phyloP scores from a whole-genome alignment of 2,113 vertebrate genomes.

The Tretioscincus oriximinensis region DNA sequence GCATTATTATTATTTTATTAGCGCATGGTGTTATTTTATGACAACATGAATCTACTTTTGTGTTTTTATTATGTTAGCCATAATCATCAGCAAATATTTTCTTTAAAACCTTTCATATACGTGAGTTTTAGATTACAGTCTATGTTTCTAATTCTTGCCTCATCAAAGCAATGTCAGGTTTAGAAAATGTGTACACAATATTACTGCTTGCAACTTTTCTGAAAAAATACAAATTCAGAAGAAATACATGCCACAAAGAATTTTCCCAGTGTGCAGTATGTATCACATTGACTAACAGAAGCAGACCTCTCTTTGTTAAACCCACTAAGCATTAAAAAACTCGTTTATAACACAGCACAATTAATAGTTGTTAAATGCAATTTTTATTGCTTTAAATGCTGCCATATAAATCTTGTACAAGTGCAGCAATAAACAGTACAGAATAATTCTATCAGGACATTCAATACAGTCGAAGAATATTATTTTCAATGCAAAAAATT shows the following conservation, averaged over 20 bases:
- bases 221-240: background rate
- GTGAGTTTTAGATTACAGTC: too few relatives aligned
- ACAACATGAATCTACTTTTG: too few relatives aligned
- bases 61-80: too few relatives aligned
- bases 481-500: background rate
- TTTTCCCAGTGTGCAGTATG: background rate
- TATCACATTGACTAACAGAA: background rate
- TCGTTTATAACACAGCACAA: background rate
- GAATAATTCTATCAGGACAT: background rate
- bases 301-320: background rate
- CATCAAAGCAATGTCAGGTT: too few relatives aligned
- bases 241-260: background rate
- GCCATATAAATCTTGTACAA: background rate
- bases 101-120: too few relatives aligned
- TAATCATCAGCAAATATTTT: too few relatives aligned
- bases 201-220: background rate
- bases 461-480: background rate
- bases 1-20: too few relatives aligned
- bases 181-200: background rate
- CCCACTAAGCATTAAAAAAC: background rate
- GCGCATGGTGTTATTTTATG: too few relatives aligned
- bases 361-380: background rate
- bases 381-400: background rate
- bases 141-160: too few relatives aligned
- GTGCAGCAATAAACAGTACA: background rate